A percentile compares a stretch with the other conserved stretches of the same genome.
Conservation (phyloP, 2,797 vertebrate species). For the Lates japonicus region DNA sequence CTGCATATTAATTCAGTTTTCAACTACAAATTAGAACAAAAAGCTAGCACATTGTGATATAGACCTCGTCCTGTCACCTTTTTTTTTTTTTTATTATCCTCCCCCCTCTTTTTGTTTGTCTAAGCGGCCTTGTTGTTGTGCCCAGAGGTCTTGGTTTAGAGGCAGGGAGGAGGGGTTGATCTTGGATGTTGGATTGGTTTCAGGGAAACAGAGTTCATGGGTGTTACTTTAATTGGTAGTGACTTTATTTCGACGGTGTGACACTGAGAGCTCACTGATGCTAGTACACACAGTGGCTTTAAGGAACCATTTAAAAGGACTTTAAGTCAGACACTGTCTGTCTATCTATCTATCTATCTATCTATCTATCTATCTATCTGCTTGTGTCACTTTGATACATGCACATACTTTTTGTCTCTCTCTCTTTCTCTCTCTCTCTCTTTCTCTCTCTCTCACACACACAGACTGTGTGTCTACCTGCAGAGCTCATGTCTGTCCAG, state of each 20-base stretch:
- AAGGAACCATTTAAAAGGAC: conserved; percentile 14
- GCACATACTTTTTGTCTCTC: too few relatives aligned
- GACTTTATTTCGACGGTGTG: conserved; percentile 25
- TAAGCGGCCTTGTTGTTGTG: not conserved
- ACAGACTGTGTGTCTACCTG: too few relatives aligned
- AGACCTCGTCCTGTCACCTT: not conserved
- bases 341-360: conserved; percentile 18
- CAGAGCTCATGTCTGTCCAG: not conserved
- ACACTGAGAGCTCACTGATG: conserved; percentile 4
- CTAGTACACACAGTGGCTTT: conserved; percentile 21
- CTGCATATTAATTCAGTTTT: conserved; percentile 18
- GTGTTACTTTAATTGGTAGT: conserved; percentile 28
- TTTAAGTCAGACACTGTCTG: conserved; percentile 2
- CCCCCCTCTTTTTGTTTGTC: conserved; percentile 43
- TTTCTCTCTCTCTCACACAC: too few relatives aligned
- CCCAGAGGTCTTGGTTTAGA: conserved; percentile 38
- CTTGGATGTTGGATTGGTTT: conserved; percentile 41
- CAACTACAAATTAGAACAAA: too few relatives aligned
- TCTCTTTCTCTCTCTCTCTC: too few relatives aligned
- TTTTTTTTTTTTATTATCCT: not conserved
- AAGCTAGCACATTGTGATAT: not conserved
- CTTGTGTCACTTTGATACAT: not conserved
- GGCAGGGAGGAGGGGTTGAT: conserved; percentile 7
- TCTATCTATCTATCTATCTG: too few relatives aligned
- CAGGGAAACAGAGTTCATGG: conserved; percentile 48